These are phyloP conservation scores for Dermolepida albohirtum DNA, from an alignment of 2,888 invertebrate species.

Conservation along the genomic window DNA sequence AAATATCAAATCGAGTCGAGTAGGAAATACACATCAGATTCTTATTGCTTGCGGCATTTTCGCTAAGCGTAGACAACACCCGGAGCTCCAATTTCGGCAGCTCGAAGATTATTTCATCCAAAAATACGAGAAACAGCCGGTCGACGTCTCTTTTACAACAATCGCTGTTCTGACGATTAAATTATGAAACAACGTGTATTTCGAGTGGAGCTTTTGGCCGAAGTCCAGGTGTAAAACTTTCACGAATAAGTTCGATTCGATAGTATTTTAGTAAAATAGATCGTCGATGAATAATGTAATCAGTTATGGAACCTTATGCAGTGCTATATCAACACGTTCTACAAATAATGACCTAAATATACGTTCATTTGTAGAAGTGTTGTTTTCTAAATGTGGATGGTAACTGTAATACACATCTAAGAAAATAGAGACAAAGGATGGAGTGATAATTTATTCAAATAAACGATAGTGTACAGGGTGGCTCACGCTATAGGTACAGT, in stretches of 20 bases:
- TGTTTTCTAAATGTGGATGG: too few relatives aligned
- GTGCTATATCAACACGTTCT: too few relatives aligned
- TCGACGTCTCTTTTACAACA: slow-evolving; percentile 10
- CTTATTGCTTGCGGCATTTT: slow-evolving; percentile 20
- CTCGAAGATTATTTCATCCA: slow-evolving; percentile 26
- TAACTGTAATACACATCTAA: too few relatives aligned
- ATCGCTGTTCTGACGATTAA: slow-evolving; percentile 18
- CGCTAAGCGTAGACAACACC: slow-evolving; percentile 29
- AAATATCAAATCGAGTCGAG: slow-evolving; percentile 15
- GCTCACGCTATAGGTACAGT: too few relatives aligned
- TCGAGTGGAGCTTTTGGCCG: slow-evolving; percentile 7
- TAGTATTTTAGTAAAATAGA: too few relatives aligned
- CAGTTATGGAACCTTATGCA: too few relatives aligned
- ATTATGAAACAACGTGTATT: slow-evolving; percentile 24
- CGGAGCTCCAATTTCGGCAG: slow-evolving; percentile 17
- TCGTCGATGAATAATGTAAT: too few relatives aligned
- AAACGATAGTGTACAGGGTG: too few relatives aligned
- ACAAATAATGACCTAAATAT: too few relatives aligned
- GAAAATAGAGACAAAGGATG: too few relatives aligned
- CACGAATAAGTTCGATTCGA: neutral
- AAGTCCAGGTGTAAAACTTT: slow-evolving; percentile 9
- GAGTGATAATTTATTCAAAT: too few relatives aligned
- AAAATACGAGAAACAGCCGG: slow-evolving; percentile 26
- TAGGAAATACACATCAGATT: slow-evolving; percentile 17
- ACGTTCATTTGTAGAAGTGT: too few relatives aligned